Evolutionary conservation across 1,140 invertebrate genomes (phyloP).

Genomic region (Calephelis nemesis): DNA sequence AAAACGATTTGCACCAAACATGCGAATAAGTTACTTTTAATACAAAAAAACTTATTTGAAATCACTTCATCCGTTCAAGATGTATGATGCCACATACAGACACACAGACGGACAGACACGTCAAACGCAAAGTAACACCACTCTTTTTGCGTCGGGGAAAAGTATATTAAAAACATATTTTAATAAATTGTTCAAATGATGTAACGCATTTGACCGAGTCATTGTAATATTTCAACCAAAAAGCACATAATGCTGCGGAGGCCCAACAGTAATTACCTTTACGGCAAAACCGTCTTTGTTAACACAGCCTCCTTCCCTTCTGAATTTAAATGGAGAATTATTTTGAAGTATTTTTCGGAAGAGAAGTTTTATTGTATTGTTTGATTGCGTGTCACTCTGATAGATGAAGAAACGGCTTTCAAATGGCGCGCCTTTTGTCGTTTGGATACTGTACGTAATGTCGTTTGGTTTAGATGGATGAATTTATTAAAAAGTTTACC

Average conservation of each 20-base stretch:
- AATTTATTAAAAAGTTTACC: slow-evolving; percentile 77
- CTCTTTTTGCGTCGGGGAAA: too few relatives aligned
- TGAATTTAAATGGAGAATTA: slow-evolving; percentile 79
- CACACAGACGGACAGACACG: too few relatives aligned
- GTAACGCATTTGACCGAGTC: slow-evolving; percentile 42
- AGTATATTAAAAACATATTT: too few relatives aligned
- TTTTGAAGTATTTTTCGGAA: slow-evolving; percentile 77
- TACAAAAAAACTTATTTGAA: too few relatives aligned
- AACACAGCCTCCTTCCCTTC: slow-evolving; percentile 53
- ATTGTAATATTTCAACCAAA: slow-evolving; percentile 45
- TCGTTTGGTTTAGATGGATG: slow-evolving; percentile 62
- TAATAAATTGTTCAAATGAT: slow-evolving; percentile 30
- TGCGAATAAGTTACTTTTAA: too few relatives aligned
- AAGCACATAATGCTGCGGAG: slow-evolving; percentile 18
- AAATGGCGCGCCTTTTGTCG: slow-evolving; percentile 66
- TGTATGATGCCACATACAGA: too few relatives aligned
- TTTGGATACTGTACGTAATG: slow-evolving; percentile 59
- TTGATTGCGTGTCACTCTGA: slow-evolving; percentile 77
- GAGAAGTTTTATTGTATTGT: slow-evolving; percentile 78
- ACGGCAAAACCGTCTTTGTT: slow-evolving; percentile 57
- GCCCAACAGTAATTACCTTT: slow-evolving; percentile 56
- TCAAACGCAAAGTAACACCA: too few relatives aligned
- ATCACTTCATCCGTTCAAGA: too few relatives aligned
- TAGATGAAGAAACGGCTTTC: slow-evolving; percentile 70
- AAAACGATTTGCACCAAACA: too few relatives aligned